phyloP scores from a whole-genome alignment of 2,888 invertebrate species.

The Polydrusus pterygomalis region DNA sequence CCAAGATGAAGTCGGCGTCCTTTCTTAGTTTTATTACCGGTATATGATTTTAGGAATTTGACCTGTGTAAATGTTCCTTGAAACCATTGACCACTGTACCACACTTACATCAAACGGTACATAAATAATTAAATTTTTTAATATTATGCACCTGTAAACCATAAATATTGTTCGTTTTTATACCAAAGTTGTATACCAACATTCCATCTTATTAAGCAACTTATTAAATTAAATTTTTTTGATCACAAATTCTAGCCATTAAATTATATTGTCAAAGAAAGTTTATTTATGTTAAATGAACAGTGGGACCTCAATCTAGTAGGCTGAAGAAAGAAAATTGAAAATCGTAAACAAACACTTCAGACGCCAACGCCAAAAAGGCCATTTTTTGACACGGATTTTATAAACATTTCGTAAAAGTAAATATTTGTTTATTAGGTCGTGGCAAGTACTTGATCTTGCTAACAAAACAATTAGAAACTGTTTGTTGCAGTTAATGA shows the following conservation, averaged over 20 bases:
- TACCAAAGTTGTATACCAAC: neutral
- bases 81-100: too few relatives aligned
- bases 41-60: too few relatives aligned
- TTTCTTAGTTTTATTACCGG: too few relatives aligned
- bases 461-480: conserved; percentile 46
- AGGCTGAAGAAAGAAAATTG: conserved; percentile 30
- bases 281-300: conserved; percentile 44
- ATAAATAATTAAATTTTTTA: neutral
- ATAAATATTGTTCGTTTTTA: neutral
- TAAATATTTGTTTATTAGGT: conserved; percentile 42
- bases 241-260: conserved; percentile 12
- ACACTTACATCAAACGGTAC: too few relatives aligned
- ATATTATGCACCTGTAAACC: conserved; percentile 3
- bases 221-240: conserved; percentile 12
- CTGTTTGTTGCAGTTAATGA: conserved; percentile 40
- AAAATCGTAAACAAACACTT: conserved; percentile 30
- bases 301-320: conserved; percentile 38
- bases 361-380: conserved; percentile 34
- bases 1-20: too few relatives aligned
- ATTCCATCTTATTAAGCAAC: conserved; percentile 21
- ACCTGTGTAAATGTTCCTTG: too few relatives aligned
- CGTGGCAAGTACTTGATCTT: conserved; percentile 27
- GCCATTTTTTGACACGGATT: conserved; percentile 12
- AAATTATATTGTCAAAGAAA: conserved; percentile 45
- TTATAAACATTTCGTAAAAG: conserved; percentile 33